Conservation (phyloP, 1,140 invertebrate species). For the Drosophila ambigua region DNA sequence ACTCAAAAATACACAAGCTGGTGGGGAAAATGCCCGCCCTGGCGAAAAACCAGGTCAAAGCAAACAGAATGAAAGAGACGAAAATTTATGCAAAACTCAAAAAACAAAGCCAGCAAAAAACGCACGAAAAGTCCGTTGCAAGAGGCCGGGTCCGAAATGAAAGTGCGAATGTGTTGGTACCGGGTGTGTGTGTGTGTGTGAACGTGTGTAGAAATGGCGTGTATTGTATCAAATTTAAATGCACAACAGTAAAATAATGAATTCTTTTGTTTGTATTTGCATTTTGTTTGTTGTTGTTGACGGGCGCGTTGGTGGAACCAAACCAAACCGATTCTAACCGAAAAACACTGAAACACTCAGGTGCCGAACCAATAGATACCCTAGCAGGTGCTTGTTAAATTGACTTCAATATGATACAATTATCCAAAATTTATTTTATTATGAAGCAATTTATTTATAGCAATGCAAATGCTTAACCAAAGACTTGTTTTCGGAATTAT, state of each 20-base stretch:
- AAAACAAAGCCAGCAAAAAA: slow-evolving; percentile 37
- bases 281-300: slow-evolving; percentile 44
- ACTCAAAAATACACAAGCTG: slow-evolving; percentile 46
- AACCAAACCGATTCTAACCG: slow-evolving; percentile 38
- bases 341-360: slow-evolving; percentile 25
- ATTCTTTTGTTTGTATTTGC: slow-evolving; percentile 77
- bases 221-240: slow-evolving; percentile 82
- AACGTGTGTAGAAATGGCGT: slow-evolving; percentile 73
- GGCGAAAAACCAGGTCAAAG: slow-evolving; percentile 76
- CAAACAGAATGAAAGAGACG: slow-evolving; percentile 75
- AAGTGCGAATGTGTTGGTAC: slow-evolving; percentile 31
- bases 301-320: slow-evolving; percentile 40
- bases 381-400: not conserved
- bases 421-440: no score
- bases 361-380: not conserved
- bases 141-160: slow-evolving; percentile 52
- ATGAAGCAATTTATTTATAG: no score
- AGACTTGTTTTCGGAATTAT: no score
- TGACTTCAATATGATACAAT: not conserved
- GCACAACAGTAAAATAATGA: slow-evolving; percentile 77
- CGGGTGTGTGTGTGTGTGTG: slow-evolving; percentile 20
- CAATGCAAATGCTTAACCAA: no score
- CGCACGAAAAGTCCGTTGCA: slow-evolving; percentile 70
- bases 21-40: slow-evolving; percentile 48
- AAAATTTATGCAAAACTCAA: slow-evolving; percentile 79